Base-by-base conservation (phyloP, 2,797 vertebrate species). In the Dipus sagitta region DNA sequence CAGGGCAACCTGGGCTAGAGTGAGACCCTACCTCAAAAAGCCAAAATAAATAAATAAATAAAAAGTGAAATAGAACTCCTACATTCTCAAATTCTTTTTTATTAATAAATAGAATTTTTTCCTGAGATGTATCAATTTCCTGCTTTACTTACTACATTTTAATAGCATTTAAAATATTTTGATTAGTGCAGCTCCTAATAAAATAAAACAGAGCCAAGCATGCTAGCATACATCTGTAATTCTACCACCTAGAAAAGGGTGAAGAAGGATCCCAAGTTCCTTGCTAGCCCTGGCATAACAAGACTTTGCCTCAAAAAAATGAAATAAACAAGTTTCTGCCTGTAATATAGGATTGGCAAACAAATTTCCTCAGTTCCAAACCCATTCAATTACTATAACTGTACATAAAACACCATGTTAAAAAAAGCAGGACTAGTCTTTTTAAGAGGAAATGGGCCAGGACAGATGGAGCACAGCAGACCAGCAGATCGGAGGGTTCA, bases 91-190 rank as follows among this genome's bases (percentile, higher is more conserved):
- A 80, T 74, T 96, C 64, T 71, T n/a, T 26, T 70, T 77, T 52
- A 85, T 80, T 85, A 78, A 72, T 60, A 81, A 96, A 80, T 34
- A 4, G 30, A 93, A 67, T 52, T 28, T 91, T 83, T 62, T 17
- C n/a, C n/a, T 58, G 86, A 60, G 88, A 92, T 54, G 13, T 58
- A 54, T 68, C 85, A 65, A 75, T 47, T 81, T 95, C 65, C 64
- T 84, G 81, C 34, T 75, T 75, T 91, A 67, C 23, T 81, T 64
- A 93, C 23, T 85, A 91, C 78, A 52, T 75, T 71, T 86, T 87
- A 90, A 93, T 6, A n/a, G 26, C n/a, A 91, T 79, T n/a, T 77
- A 60, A 87, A 85, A 86, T 88, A 2, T 84, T 77, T 91, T 95
- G 78, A 76, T 75, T 82, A 92, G 47, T 77, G 6, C 9, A 91